A percentile compares a stretch with the other conserved stretches of the same genome.
These are phyloP conservation scores for Rhinogobio ventralis DNA, from an alignment of 2,797 vertebrate genomes.

Conservation along the genomic window DNA sequence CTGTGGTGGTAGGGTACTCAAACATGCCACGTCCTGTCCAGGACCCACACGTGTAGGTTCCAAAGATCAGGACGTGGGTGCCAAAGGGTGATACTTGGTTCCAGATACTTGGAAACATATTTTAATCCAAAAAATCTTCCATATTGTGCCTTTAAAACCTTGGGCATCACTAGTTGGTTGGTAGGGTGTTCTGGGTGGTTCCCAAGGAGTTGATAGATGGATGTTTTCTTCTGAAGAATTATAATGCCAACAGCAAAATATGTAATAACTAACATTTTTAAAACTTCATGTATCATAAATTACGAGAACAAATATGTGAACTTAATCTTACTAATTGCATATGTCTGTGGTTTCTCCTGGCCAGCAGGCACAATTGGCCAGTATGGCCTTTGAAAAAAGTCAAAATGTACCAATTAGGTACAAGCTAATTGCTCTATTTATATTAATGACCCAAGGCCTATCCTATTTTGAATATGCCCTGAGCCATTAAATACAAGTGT, in stretches of 20 bases:
- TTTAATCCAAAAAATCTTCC: too few species aligned
- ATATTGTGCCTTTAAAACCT: too few species aligned
- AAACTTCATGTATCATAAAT: neutral
- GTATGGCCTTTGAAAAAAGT: slow-evolving; percentile 59
- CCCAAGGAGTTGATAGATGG: neutral
- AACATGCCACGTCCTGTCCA: too few species aligned
- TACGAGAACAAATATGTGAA: slow-evolving; percentile 17
- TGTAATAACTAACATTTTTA: slow-evolving; percentile 24
- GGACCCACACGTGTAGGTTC: too few species aligned
- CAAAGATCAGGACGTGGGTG: too few species aligned
- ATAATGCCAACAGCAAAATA: neutral
- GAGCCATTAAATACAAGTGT: slow-evolving; percentile 21
- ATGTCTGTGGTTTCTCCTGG: slow-evolving; percentile 53
- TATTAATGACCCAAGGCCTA: slow-evolving; percentile 55
- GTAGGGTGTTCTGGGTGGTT: neutral
- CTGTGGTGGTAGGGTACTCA: too few species aligned
- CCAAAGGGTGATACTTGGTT: too few species aligned
- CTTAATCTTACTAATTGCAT: slow-evolving; percentile 48
- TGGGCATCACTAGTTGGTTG: too few species aligned
- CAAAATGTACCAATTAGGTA: slow-evolving; percentile 67
- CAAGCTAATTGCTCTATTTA: slow-evolving; percentile 69
- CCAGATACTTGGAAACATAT: too few species aligned
- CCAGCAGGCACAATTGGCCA: slow-evolving; percentile 72
- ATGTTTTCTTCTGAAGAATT: neutral
- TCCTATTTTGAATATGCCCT: slow-evolving; percentile 44